Conservation (phyloP, 2,113 vertebrate genomes). For the Trogon melanurus region DNA sequence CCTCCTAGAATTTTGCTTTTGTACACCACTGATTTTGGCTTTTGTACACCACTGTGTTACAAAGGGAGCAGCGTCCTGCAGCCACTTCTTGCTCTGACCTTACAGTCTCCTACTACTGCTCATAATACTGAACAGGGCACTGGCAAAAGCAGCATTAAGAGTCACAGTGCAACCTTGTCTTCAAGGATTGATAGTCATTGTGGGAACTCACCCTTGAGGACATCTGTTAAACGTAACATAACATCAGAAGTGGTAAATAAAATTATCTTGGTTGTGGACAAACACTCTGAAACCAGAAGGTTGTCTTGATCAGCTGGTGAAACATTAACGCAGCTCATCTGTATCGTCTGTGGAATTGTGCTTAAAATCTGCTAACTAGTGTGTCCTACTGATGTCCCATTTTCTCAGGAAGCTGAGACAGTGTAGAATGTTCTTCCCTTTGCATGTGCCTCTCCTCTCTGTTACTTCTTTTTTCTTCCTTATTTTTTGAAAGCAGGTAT, state of each 20-base stretch:
- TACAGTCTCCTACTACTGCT: not conserved
- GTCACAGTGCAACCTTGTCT: not conserved
- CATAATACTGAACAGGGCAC: not conserved
- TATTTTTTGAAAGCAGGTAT: not conserved
- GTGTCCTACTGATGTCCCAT: not conserved
- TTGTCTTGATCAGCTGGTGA: not conserved
- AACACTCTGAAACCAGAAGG: not conserved
- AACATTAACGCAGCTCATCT: not conserved
- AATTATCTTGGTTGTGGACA: not conserved
- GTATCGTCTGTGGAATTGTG: not conserved
- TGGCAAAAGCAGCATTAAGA: not conserved
- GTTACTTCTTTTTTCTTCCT: not conserved
- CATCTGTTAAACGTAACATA: not conserved
- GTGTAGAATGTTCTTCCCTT: not conserved
- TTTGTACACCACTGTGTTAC: not conserved
- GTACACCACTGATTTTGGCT: not conserved
- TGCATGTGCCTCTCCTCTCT: not conserved
- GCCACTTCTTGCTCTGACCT: not conserved
- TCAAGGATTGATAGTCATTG: not conserved
- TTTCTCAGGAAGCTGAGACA: not conserved
- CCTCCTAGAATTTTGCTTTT: not conserved
- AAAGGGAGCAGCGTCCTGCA: not conserved
- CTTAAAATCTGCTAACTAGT: not conserved
- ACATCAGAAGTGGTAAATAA: not conserved
- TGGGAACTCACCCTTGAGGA: not conserved